Base-by-base conservation (phyloP, 2,888 invertebrate genomes). In the Linnaemya vulpina region DNA sequence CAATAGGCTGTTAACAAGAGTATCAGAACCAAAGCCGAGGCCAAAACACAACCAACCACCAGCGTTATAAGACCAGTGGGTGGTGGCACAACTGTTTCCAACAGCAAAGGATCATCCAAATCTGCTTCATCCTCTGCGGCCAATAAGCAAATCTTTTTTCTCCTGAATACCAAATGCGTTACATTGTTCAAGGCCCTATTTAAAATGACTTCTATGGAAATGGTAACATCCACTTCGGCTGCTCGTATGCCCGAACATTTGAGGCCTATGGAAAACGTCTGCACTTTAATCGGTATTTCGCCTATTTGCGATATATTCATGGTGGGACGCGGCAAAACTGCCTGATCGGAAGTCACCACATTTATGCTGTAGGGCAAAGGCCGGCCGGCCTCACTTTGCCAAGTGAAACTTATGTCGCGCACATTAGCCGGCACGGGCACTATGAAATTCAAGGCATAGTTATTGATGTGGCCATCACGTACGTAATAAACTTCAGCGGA, bases 401-500 rank as follows among this genome's bases (percentile, higher is more conserved):
- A 98, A 13, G 96, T 97, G 93, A 98, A 98, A 91, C 96, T 96
- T 65, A 98, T 94, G 89, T 96, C 95, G 87, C 95, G 95, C 87
- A 98, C 95, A 89, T 96, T 95, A 4, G 96, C 96, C 20, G 97
- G 96, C 86, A 98, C 96, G 0, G 96, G 96, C 67, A 98, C 96
- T 87, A 96, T 95, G 92, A 97, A 98, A 92, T 96, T 96, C 87
- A 98, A 94, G 7, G 98, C 98, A 92, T 98, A 97, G 90, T 96
- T 95, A 93, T 98, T 98, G 91, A 98, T 95, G 90, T 96, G 95
- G 2, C 98, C 98, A 89, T 98, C 97, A 80, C 97, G 94, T 53
- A 98, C 97, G 92, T 98, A 98, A 93, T 96, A 98, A 87, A 98
- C 93, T 93, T 97, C 97, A 10, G 97, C 96, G 73, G 96, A 95